Conservation (phyloP, 2,797 vertebrate genomes). For the Chiloscyllium punctatum region DNA sequence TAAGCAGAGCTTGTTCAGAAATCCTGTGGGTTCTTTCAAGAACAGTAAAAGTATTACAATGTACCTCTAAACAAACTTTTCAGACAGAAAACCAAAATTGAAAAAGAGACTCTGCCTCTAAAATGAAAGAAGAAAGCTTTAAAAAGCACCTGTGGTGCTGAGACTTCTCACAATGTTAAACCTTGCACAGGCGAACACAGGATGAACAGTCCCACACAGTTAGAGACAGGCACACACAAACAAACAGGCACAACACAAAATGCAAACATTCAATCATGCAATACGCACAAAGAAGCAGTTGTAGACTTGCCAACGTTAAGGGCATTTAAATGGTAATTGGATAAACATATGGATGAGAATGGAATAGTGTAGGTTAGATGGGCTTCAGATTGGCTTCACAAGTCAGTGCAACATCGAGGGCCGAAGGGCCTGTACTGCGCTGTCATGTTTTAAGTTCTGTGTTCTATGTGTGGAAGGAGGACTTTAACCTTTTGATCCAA, state of each 20-base stretch:
- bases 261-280: background rate
- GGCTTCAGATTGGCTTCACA: too few relatives aligned
- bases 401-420: too few relatives aligned
- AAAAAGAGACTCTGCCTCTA: constrained; percentile 31
- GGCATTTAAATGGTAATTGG: too few relatives aligned
- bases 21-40: background rate
- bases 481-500: background rate
- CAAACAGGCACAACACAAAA: background rate
- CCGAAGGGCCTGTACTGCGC: too few relatives aligned
- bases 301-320: too few relatives aligned
- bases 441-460: too few relatives aligned
- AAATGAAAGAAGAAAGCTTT: background rate
- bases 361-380: too few relatives aligned
- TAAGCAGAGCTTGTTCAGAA: background rate
- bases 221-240: background rate
- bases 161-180: background rate
- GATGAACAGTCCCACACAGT: background rate
- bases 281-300: background rate
- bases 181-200: too few relatives aligned
- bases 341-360: too few relatives aligned
- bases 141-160: too few relatives aligned
- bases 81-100: background rate
- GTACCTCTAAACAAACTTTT: background rate
- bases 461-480: background rate
- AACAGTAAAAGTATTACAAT: background rate